Evolutionary conservation across 2,888 invertebrate species (phyloP).

Genomic region (Patella pellucida): DNA sequence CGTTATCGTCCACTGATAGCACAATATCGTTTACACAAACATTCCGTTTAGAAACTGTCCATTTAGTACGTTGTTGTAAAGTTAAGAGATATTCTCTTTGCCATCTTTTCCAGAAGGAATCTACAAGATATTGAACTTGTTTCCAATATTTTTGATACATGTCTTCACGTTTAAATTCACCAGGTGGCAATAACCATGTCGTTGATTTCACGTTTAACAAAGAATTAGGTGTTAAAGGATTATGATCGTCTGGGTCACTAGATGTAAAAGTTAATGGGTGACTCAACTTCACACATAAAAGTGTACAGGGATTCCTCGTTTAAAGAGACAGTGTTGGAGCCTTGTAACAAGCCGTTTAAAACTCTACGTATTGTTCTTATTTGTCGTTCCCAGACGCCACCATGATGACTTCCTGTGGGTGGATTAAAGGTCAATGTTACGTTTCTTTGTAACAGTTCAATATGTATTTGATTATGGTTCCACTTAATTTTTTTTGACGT

Average conservation of each 20-base stretch:
- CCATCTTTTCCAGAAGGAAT: slow-evolving; percentile 34
- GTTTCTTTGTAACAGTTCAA: slow-evolving; percentile 22
- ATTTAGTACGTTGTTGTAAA: slow-evolving; percentile 28
- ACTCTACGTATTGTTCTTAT: slow-evolving; percentile 33
- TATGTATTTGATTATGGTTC: slow-evolving; percentile 26
- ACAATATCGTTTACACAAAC: slow-evolving; percentile 12
- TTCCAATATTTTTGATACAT: slow-evolving; percentile 33
- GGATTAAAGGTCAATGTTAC: slow-evolving; percentile 37
- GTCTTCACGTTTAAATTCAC: slow-evolving; percentile 27
- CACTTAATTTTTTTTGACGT: slow-evolving; percentile 23
- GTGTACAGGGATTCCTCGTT: slow-evolving; percentile 33
- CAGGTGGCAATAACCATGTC: slow-evolving; percentile 26
- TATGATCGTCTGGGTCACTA: slow-evolving; percentile 23
- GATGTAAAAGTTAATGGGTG: slow-evolving; percentile 31
- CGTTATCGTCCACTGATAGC: slow-evolving; percentile 13
- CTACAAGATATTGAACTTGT: slow-evolving; percentile 37
- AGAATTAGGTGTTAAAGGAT: slow-evolving; percentile 34
- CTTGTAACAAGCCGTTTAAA: slow-evolving; percentile 21
- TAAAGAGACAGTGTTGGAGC: slow-evolving; percentile 18
- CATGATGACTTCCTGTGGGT: slow-evolving; percentile 32
- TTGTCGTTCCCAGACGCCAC: slow-evolving; percentile 40
- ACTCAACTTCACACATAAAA: slow-evolving; percentile 33
- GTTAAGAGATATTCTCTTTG: slow-evolving; percentile 22
- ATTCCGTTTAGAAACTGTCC: slow-evolving; percentile 10
- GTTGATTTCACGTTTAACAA: slow-evolving; percentile 22